Conservation (phyloP, 1,140 invertebrate species). For the Drosophila bipectinata region DNA sequence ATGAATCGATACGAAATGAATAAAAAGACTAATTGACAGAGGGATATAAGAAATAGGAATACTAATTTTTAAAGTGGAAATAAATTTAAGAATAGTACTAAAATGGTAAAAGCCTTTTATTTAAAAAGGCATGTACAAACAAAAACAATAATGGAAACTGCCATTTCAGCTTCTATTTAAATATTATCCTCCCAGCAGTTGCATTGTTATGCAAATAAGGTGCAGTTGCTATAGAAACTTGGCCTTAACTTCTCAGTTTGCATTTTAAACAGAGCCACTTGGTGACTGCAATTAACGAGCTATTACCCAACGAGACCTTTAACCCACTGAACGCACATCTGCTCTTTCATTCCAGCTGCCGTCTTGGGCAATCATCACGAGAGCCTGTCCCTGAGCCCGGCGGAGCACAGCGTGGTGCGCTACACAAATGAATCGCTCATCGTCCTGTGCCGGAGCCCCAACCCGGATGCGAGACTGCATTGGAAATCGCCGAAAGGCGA, state of each 20-base stretch:
- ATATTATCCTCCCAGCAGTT: conserved; percentile 12
- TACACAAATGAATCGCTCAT: conserved; percentile 84
- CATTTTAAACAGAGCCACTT: conserved; percentile 31
- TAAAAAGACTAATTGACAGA: neutral
- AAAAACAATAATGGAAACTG: neutral
- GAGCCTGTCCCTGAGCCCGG: conserved; percentile 69
- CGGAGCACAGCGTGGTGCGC: conserved; percentile 77
- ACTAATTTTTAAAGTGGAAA: too few relatives aligned
- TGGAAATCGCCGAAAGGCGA: conserved; percentile 83
- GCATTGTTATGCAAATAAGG: conserved; percentile 47
- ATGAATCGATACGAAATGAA: conserved; percentile 25
- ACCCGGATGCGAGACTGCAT: conserved; percentile 66
- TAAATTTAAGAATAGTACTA: too few relatives aligned
- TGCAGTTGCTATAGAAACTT: conserved; percentile 21
- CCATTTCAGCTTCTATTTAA: conserved; percentile 29
- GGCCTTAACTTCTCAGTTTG: conserved; percentile 32
- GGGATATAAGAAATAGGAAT: too few relatives aligned
- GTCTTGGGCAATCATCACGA: conserved; percentile 70
- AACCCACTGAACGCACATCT: conserved; percentile 3
- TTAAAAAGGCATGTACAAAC: too few relatives aligned
- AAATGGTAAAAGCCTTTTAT: too few relatives aligned
- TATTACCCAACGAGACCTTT: conserved; percentile 33
- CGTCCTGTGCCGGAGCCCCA: conserved; percentile 77
- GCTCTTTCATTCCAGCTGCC: conserved; percentile 45
- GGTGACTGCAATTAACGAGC: conserved; percentile 56